Conservation (phyloP, 2,888 invertebrate genomes). For the Vandiemenella viatica region DNA sequence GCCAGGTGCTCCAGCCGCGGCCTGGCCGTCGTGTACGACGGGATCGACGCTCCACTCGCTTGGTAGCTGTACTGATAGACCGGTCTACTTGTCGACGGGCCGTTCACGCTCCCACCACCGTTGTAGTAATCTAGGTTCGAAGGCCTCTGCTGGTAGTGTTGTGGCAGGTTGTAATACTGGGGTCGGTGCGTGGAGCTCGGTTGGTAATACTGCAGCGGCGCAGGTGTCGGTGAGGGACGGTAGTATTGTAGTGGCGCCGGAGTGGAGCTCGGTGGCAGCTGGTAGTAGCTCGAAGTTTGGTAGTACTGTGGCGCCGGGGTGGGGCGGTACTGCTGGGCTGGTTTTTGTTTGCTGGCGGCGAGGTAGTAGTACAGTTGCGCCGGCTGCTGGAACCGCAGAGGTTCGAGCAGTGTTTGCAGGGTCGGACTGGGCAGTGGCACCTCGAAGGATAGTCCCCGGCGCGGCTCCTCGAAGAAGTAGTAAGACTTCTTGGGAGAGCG, state of each 20-base stretch:
- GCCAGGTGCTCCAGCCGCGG: not conserved
- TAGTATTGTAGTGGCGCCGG: not conserved
- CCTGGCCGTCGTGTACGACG: too few relatives aligned
- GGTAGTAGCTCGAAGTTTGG: too few relatives aligned
- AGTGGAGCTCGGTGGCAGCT: too few relatives aligned
- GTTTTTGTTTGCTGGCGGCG: too few relatives aligned
- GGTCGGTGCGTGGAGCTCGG: not conserved
- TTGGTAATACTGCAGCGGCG: conserved; percentile 1
- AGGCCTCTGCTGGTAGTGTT: conserved; percentile 1
- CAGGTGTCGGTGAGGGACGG: not conserved
- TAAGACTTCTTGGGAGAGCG: conserved; percentile 35
- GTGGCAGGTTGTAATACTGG: conserved; percentile 1
- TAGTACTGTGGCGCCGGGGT: not conserved
- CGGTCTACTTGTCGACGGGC: not conserved
- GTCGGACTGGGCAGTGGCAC: too few relatives aligned
- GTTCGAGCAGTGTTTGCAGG: not conserved
- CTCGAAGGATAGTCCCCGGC: not conserved
- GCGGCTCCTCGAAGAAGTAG: conserved; percentile 49
- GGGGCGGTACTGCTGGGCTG: too few relatives aligned
- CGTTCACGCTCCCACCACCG: not conserved
- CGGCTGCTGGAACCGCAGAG: conserved; percentile 12
- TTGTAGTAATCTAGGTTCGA: not conserved
- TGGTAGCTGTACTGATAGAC: conserved; percentile 2
- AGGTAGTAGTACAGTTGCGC: too few relatives aligned
- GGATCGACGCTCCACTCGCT: not conserved